Conservation (phyloP, 1,140 invertebrate species). For the Megalonaias nervosa region DNA sequence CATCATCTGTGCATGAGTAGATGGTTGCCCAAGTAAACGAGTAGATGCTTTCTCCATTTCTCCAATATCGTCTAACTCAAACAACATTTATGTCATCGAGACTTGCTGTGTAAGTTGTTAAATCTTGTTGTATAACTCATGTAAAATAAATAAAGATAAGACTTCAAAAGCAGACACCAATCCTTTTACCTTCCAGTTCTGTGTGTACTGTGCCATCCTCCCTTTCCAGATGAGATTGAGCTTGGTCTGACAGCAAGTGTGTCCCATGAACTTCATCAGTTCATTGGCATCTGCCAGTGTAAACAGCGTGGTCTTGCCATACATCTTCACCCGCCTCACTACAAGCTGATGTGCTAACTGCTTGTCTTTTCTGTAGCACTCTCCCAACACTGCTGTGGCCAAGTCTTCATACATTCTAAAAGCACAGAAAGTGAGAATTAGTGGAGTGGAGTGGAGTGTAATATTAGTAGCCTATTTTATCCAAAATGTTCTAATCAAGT, state of each 20-base stretch:
- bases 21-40: too few species aligned
- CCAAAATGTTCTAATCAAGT: too few species aligned
- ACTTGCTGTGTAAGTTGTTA: too few species aligned
- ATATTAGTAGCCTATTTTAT: too few species aligned
- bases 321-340: conserved; percentile 47
- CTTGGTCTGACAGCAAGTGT: conserved; percentile 66
- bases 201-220: conserved; percentile 65
- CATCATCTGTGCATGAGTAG: too few species aligned
- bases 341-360: conserved; percentile 54
- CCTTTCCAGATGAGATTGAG: conserved; percentile 69
- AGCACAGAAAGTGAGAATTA: neutral
- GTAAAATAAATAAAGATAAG: too few species aligned
- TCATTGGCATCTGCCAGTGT: conserved; percentile 57
- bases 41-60: too few species aligned
- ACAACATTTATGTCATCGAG: too few species aligned
- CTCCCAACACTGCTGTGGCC: conserved; percentile 61
- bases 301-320: conserved; percentile 60
- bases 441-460: too few species aligned
- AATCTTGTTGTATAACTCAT: too few species aligned
- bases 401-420: conserved; percentile 65
- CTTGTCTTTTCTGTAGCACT: conserved; percentile 64
- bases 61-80: too few species aligned
- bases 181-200: conserved; percentile 55
- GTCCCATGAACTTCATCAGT: conserved; percentile 67
- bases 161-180: neutral